These are phyloP conservation scores for Sorex araneus DNA, from an alignment of 2,113 vertebrate genomes.

Conservation along the genomic window DNA sequence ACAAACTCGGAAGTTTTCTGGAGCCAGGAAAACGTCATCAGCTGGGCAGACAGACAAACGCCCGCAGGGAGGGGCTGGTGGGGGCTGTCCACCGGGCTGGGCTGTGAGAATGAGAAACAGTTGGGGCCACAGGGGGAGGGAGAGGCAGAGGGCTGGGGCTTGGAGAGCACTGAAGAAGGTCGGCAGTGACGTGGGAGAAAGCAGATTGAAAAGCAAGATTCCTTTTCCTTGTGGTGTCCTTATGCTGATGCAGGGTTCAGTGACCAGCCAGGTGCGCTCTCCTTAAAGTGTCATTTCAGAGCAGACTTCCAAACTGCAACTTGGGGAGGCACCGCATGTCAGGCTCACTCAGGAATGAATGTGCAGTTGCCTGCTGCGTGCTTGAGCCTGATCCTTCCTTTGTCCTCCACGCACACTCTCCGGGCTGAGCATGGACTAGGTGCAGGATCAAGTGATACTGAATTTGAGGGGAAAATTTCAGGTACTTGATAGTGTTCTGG, in stretches of 20 bases:
- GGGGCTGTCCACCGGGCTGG: slow-evolving; percentile 36
- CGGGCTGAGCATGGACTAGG: not conserved
- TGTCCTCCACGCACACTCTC: too few relatives aligned
- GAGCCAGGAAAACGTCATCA: slow-evolving; percentile 78
- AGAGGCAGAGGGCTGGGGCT: not conserved
- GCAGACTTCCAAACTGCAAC: not conserved
- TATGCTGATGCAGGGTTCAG: not conserved
- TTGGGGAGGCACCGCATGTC: too few relatives aligned
- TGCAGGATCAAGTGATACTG: not conserved
- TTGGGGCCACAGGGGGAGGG: too few relatives aligned
- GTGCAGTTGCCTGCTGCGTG: too few relatives aligned
- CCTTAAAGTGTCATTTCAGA: not conserved
- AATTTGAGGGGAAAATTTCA: not conserved
- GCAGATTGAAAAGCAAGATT: not conserved
- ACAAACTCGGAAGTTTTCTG: slow-evolving; percentile 72
- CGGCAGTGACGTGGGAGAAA: not conserved
- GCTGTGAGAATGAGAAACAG: slow-evolving; percentile 74
- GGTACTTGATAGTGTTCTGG: not conserved
- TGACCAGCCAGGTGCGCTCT: not conserved
- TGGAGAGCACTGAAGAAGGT: not conserved
- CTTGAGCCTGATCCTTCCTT: too few relatives aligned
- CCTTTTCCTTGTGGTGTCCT: too few relatives aligned
- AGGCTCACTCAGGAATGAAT: too few relatives aligned
- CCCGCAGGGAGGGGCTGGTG: not conserved
- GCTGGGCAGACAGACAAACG: slow-evolving; percentile 50